Evolutionary conservation across 2,113 vertebrate species (phyloP).

Genomic region (Hippolais icterina): DNA sequence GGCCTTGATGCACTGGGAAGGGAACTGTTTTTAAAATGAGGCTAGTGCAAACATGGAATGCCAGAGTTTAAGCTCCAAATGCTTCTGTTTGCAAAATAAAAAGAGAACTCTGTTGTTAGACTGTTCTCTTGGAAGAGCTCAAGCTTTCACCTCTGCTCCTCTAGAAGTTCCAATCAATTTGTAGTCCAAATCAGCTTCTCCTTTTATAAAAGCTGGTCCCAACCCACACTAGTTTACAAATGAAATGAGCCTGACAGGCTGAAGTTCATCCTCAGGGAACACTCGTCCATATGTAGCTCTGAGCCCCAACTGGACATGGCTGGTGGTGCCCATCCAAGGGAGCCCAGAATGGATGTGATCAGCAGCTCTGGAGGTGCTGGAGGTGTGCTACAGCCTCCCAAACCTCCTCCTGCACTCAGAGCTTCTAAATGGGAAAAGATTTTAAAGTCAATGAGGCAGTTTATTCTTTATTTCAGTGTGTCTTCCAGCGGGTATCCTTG

Average conservation of each 20-base stretch:
- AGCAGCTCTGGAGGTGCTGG: neutral
- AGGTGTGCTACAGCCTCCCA: neutral
- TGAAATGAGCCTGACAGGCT: neutral
- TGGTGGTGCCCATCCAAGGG: neutral
- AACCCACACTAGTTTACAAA: neutral
- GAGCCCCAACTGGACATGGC: fast-evolving
- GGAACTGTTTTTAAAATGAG: neutral
- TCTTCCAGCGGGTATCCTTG: neutral
- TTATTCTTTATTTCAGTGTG: neutral
- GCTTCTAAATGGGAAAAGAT: neutral
- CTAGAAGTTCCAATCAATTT: neutral
- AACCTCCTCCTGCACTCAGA: neutral
- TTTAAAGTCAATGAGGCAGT: neutral
- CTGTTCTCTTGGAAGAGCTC: neutral
- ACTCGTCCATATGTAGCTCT: neutral
- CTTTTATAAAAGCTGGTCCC: neutral
- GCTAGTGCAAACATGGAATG: neutral
- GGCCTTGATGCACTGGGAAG: neutral
- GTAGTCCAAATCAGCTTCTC: neutral
- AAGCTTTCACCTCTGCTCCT: neutral
- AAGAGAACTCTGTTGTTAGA: neutral
- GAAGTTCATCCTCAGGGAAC: neutral
- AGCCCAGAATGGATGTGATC: neutral
- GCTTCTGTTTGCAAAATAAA: neutral
- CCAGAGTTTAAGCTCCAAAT: neutral